Percentiles rank a stretch among this genome's conserved stretches.
Evolutionary conservation across 2,888 invertebrate species (phyloP).

Genomic region (Agonopterix arenella): DNA sequence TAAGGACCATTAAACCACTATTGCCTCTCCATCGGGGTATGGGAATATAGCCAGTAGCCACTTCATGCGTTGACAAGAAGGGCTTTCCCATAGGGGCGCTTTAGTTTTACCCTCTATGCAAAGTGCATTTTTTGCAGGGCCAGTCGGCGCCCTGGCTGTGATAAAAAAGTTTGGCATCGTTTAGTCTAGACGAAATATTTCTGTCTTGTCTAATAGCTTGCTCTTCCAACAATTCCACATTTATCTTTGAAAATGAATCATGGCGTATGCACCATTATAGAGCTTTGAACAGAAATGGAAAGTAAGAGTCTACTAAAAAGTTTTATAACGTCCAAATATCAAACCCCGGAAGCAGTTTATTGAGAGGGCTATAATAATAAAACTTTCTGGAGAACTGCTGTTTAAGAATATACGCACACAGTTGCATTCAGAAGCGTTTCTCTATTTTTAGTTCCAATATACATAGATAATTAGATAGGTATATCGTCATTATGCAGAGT

Average conservation of each 20-base stretch:
- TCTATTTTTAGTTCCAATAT: not conserved
- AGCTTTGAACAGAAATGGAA: not conserved
- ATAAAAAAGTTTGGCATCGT: constrained; percentile 5
- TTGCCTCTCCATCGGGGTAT: not conserved
- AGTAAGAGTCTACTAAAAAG: constrained; percentile 6
- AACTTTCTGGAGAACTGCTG: constrained; percentile 11
- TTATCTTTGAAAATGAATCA: no score
- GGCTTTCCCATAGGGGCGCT: not conserved
- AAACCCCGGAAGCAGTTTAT: constrained; percentile 37
- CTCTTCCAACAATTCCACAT: no score
- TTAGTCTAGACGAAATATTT: no score
- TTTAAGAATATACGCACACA: constrained; percentile 12
- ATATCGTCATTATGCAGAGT: no score
- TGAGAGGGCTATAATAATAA: constrained; percentile 37
- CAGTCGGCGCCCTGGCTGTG: constrained; percentile 13
- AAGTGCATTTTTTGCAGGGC: constrained; percentile 10
- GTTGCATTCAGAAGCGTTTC: not conserved
- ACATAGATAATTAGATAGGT: no score
- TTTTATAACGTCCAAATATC: constrained; percentile 28
- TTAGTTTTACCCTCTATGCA: constrained; percentile 5
- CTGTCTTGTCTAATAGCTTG: no score
- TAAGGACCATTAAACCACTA: no score
- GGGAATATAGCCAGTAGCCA: not conserved
- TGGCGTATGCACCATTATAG: no score
- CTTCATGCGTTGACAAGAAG: not conserved